Evolutionary conservation across 2,113 vertebrate species (phyloP).

Genomic region (Megaceryle maxima): DNA sequence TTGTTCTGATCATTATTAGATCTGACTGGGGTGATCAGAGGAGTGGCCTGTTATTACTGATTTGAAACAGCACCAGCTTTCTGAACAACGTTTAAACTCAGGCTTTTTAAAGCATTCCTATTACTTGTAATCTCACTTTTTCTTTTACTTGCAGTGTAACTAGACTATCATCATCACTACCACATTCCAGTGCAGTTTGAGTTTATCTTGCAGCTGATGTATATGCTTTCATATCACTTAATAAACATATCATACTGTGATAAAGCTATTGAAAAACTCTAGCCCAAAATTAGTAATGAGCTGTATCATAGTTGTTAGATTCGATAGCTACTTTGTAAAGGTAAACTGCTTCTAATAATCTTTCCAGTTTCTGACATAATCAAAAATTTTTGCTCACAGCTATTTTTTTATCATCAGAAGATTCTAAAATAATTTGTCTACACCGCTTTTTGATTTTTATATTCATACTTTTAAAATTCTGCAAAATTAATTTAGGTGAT

Average conservation of each 20-base stretch:
- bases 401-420: not conserved
- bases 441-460: not conserved
- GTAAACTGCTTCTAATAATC: not conserved
- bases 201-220: not conserved
- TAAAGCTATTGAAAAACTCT: not conserved
- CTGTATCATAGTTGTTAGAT: not conserved
- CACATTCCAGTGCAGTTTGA: not conserved
- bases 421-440: not conserved
- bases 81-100: not conserved
- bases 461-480: not conserved
- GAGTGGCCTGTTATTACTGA: not conserved
- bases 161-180: not conserved
- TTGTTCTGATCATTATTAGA: not conserved
- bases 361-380: not conserved
- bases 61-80: not conserved
- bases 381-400: not conserved
- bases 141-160: not conserved
- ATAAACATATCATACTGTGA: accelerated
- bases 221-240: not conserved
- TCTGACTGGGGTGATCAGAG: not conserved
- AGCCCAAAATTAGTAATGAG: not conserved
- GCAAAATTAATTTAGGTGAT: not conserved
- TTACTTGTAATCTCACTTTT: not conserved
- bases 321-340: not conserved
- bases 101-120: not conserved